Evolutionary conservation across 2,113 vertebrate genomes (phyloP).

Genomic region (Odobenus rosmarus): DNA sequence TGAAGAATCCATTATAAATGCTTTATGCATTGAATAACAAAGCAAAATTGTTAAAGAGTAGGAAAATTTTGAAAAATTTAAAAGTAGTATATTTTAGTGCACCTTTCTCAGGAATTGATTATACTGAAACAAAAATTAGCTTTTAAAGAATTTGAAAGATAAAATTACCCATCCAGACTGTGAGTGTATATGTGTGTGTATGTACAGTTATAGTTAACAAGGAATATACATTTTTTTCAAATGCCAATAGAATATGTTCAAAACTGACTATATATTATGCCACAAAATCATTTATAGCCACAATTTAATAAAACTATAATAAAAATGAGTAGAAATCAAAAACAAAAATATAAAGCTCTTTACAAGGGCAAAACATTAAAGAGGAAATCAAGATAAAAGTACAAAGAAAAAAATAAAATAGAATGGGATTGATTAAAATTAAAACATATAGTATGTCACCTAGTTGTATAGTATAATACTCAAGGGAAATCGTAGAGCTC

Average conservation of each 20-base stretch:
- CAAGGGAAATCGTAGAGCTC: background rate
- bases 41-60: background rate
- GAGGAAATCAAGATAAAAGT: slow-evolving; percentile 18
- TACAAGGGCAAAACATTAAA: background rate
- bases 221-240: background rate
- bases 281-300: background rate
- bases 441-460: background rate
- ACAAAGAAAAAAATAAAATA: background rate
- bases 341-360: background rate
- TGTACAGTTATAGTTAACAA: background rate
- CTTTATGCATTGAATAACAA: background rate
- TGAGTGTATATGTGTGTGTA: background rate
- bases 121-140: background rate
- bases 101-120: background rate
- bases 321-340: slow-evolving; percentile 28
- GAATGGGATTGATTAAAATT: background rate
- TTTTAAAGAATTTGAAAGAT: background rate
- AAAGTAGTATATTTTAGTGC: background rate
- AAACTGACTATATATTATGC: background rate
- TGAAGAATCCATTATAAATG: background rate
- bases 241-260: background rate
- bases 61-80: background rate
- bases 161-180: background rate
- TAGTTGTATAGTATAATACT: background rate
- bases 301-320: background rate